Percentiles rank a stretch among this genome's conserved stretches.
Evolutionary conservation across 2,888 invertebrate genomes (phyloP).

Genomic region (Eucera pruinosa): DNA sequence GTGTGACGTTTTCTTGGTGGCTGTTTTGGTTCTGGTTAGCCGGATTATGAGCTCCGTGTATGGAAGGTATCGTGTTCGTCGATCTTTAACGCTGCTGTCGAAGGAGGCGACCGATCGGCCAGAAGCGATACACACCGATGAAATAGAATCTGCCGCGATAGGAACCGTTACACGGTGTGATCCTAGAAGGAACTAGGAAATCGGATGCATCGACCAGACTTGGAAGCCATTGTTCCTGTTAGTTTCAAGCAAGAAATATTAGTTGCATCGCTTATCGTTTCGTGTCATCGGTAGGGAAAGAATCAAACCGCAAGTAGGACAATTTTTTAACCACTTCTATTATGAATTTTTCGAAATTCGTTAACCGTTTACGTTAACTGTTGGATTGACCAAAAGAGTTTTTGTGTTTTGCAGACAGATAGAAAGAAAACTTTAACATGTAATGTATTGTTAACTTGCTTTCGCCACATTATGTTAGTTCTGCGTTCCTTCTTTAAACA

Average conservation of each 20-base stretch:
- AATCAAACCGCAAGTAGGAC: no score
- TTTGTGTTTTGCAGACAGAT: no score
- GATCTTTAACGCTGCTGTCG: slow-evolving; percentile 59
- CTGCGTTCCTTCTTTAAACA: no score
- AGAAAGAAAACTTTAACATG: no score
- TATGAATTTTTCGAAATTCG: no score
- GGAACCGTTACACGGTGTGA: slow-evolving; percentile 62
- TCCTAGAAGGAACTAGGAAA: slow-evolving; percentile 44
- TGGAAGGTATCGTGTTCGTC: slow-evolving; percentile 46
- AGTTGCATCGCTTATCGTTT: neutral
- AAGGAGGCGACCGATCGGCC: slow-evolving; percentile 46
- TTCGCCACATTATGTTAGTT: no score
- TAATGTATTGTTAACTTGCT: no score
- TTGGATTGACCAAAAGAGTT: no score
- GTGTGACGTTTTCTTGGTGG: neutral
- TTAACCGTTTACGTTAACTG: no score
- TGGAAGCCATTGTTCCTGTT: slow-evolving; percentile 9
- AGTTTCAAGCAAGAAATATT: no score
- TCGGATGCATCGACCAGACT: slow-evolving; percentile 24
- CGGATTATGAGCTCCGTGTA: slow-evolving; percentile 51
- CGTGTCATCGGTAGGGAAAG: no score
- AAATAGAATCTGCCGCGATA: slow-evolving; percentile 59
- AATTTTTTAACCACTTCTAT: no score
- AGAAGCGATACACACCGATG: slow-evolving; percentile 50
- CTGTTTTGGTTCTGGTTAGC: neutral